These are phyloP conservation scores for Metalampra italica DNA, from an alignment of 2,888 invertebrate species.

Conservation along the genomic window DNA sequence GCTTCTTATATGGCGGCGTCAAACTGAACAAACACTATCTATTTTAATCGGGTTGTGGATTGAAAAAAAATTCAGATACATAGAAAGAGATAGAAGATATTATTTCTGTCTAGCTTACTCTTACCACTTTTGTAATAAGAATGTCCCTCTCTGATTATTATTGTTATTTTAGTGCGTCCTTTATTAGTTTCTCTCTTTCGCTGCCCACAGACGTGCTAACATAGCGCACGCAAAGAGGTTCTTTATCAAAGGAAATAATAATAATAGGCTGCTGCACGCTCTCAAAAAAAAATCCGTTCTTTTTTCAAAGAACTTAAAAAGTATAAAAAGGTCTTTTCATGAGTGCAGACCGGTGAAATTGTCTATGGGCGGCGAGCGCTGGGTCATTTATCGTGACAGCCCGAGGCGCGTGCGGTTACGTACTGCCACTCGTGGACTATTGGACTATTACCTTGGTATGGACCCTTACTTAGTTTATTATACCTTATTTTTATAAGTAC, in stretches of 20 bases:
- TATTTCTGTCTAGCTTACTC: too few species aligned
- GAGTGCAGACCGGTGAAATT: slow-evolving; percentile 57
- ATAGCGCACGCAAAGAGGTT: not conserved
- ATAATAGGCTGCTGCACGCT: slow-evolving; percentile 11
- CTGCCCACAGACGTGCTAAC: not conserved
- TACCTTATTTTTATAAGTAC: not conserved
- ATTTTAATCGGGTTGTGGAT: too few species aligned
- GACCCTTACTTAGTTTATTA: not conserved
- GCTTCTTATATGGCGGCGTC: too few species aligned
- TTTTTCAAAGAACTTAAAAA: slow-evolving; percentile 28
- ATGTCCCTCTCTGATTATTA: too few species aligned
- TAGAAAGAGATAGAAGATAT: too few species aligned
- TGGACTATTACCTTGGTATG: slow-evolving; percentile 11
- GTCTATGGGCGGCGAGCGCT: slow-evolving; percentile 58
- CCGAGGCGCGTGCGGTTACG: slow-evolving; percentile 53
- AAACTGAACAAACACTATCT: too few species aligned
- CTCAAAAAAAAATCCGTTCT: slow-evolving; percentile 19
- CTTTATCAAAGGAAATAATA: slow-evolving; percentile 12
- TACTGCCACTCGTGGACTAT: slow-evolving; percentile 52
- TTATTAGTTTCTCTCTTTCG: too few species aligned
- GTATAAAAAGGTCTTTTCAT: slow-evolving; percentile 51
- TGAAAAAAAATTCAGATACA: too few species aligned
- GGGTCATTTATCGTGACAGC: slow-evolving; percentile 70
- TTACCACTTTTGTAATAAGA: too few species aligned
- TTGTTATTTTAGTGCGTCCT: too few species aligned